Evolutionary conservation across 2,113 vertebrate genomes (phyloP), one percentile per base, ranked within the genome.

Genomic region (Hydrolagus affinis): DNA sequence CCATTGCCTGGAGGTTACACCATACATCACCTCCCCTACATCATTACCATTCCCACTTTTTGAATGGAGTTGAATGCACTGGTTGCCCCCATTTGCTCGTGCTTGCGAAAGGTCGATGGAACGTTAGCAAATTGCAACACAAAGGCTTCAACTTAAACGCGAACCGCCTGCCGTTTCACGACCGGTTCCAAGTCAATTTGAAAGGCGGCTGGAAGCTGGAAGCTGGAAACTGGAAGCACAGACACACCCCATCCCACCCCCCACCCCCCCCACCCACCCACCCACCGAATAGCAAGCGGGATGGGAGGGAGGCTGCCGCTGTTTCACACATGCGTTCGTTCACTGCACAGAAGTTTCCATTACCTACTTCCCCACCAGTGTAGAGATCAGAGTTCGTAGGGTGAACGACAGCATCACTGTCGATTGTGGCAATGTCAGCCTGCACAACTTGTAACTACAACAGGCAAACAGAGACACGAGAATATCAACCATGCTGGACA

Each of bases 381-480:
- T 97, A 96, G 95, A 98, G 90, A 94, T 96, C 95, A 95, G 95
- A 96, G 96, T 95, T 98, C 96, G 98, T 99, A 93, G 98, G 98
- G 95, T 99, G 98, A 96, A 99, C 92, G 92, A 99, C 95, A 95
- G 96, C 98, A 91, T 99, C 98, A 94, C 97, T 98, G 93, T 96
- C 96, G 93, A 99, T 95, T 90, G 93, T 93, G 96, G 97, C 95
- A 96, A 99, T 97, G 95, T 99, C 97, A 95, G 97, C 97, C 95
- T 96, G 96, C 93, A 99, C 97, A 97, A 99, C 98, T 97, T 99
- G 97, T 94, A 99, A 98, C 98, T 99, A 98, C 95, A 93, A 96
- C 92, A 96, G 93, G 94, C 95, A 97, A 96, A 98, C 94, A 96
- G 92, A 91, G 60, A 83, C 32, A 83, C 59, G 96, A 93, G 94